Evolutionary conservation across 1,140 invertebrate genomes (phyloP), one percentile per base, ranked within the genome.

Genomic region (Trissolcus basalis): DNA sequence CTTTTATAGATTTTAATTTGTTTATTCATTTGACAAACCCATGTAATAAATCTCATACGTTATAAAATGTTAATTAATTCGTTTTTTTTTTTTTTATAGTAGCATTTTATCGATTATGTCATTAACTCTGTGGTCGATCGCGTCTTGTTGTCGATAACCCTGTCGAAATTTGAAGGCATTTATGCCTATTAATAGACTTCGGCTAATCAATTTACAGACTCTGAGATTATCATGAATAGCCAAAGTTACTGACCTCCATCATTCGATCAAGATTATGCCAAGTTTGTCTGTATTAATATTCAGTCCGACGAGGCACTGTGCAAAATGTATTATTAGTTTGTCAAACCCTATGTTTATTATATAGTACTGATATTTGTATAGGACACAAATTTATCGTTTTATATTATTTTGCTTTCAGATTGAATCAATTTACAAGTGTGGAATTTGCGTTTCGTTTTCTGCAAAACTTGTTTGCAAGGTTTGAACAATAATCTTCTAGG

Each of bases 221-320:
- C 54, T 39, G 63, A 71, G 63, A 77, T 71, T 77, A 68, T 71
- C 63, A 63, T 63, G 67, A 76, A 76, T 70, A 77, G 74, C 45
- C 51, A 3, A 71, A 77, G 74, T 77, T 77, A 71, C 61, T 77
- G 67, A 67, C 61, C 67, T 71, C 60, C 56, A 63, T 71, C 67
- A 71, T 77, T 67, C 67, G 67, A 71, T 61, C 61, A 71, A 77
- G 58, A 77, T 71, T 77, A 72, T 43, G 51, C 36, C 36, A 65
- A 76, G 51, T 69, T 61, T 45, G 43, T 19, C 10, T 44, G 5
- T 67, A 71, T 71, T 70, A 71, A 64, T 64, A 70, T 67, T 70
- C 61, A 63, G 32, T 43, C n/a, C 44, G 36, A 19, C 55, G 47
- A 53, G 51, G 51, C 67, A 61, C 41, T 56, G 56, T 50, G 71